A percentile compares a stretch with the other conserved stretches of the same genome.
These are phyloP conservation scores for Nemapogon koenigi DNA, from an alignment of 2,888 invertebrate species.

Conservation along the genomic window DNA sequence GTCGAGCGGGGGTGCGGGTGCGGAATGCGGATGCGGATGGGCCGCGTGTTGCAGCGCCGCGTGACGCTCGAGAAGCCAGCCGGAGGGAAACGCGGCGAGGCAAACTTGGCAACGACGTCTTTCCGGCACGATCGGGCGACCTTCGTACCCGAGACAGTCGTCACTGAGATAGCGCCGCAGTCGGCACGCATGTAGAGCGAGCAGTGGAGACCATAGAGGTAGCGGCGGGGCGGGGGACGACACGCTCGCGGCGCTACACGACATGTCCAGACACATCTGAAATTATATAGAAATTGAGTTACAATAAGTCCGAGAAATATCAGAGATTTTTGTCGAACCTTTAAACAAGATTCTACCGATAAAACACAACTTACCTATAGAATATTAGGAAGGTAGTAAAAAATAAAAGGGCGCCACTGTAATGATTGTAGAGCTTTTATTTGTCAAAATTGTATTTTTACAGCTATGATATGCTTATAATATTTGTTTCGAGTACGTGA, in stretches of 20 bases:
- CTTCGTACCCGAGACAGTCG: slow-evolving; percentile 55
- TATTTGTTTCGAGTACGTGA: slow-evolving; percentile 68
- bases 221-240: slow-evolving; percentile 30
- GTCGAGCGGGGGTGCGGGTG: slow-evolving; percentile 67
- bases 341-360: neutral
- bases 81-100: slow-evolving; percentile 84
- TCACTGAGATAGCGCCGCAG: slow-evolving; percentile 56
- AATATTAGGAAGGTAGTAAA: slow-evolving; percentile 6
- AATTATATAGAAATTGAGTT: slow-evolving; percentile 17
- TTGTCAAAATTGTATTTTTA: slow-evolving; percentile 85
- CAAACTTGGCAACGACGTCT: slow-evolving; percentile 79
- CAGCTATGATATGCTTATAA: slow-evolving; percentile 92
- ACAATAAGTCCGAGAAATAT: too few relatives aligned
- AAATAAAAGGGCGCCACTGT: slow-evolving; percentile 40
- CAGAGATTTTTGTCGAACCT: too few relatives aligned
- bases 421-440: slow-evolving; percentile 75
- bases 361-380: slow-evolving; percentile 20
- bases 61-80: slow-evolving; percentile 88
- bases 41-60: slow-evolving; percentile 82
- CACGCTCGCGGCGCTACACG: slow-evolving; percentile 34
- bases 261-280: slow-evolving; percentile 58
- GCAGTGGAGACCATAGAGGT: slow-evolving; percentile 53
- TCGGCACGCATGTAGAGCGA: slow-evolving; percentile 53
- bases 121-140: slow-evolving; percentile 41
- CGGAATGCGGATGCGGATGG: slow-evolving; percentile 53